Evolutionary conservation across 2,797 vertebrate species (phyloP).

Genomic region (Rhinogobio ventralis): DNA sequence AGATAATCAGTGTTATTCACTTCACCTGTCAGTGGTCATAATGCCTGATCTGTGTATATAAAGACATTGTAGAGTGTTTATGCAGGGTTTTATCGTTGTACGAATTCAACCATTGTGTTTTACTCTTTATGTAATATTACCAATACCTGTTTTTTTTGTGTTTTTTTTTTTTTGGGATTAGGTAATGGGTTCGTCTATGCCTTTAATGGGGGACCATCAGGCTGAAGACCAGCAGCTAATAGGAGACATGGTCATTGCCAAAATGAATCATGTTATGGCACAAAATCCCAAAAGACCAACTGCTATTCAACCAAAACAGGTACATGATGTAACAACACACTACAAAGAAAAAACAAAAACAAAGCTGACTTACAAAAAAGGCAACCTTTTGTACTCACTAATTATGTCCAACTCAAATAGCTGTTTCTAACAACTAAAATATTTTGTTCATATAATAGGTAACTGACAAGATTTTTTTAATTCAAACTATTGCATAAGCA

Average conservation of each 20-base stretch:
- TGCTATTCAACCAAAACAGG: slow-evolving; percentile 93
- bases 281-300: slow-evolving; percentile 89
- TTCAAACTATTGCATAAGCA: too few species aligned
- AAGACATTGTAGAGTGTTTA: background rate
- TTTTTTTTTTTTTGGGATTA: slow-evolving; percentile 57
- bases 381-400: background rate
- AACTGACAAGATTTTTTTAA: too few species aligned
- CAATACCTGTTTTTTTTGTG: too few species aligned
- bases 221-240: slow-evolving; percentile 93
- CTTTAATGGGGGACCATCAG: slow-evolving; percentile 94
- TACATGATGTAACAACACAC: slow-evolving; percentile 61
- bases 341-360: background rate
- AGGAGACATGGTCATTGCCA: slow-evolving; percentile 87
- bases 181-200: slow-evolving; percentile 95
- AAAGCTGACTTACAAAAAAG: background rate
- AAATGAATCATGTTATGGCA: slow-evolving; percentile 87
- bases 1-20: too few species aligned
- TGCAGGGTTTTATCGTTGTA: background rate
- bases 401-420: too few species aligned
- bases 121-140: background rate
- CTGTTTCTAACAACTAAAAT: too few species aligned
- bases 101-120: background rate
- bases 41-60: too few species aligned
- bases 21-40: too few species aligned
- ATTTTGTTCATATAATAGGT: too few species aligned